Conservation (phyloP, 2,888 invertebrate species). For the Dendrolimus houi region DNA sequence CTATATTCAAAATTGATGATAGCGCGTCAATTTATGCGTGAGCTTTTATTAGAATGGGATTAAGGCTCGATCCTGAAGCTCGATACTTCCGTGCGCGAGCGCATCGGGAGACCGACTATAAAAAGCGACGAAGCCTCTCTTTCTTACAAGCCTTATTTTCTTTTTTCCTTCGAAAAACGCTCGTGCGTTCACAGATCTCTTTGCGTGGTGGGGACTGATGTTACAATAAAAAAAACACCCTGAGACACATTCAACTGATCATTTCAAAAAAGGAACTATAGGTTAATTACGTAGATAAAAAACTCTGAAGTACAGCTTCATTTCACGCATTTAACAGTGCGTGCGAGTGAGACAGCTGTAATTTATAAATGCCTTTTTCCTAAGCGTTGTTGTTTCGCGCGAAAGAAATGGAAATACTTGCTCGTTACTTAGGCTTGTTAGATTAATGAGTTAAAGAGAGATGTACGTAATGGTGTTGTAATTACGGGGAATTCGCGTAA, state of each 20-base stretch:
- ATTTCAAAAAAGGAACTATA: conserved; percentile 42
- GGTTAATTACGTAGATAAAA: conserved; percentile 39
- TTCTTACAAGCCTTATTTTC: conserved; percentile 65
- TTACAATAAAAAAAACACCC: conserved; percentile 45
- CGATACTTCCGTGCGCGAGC: conserved; percentile 71
- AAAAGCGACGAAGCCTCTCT: conserved; percentile 70
- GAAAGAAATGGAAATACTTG: conserved; percentile 62
- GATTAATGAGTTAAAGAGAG: conserved; percentile 69
- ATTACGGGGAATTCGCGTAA: conserved; percentile 64
- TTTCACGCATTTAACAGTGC: conserved; percentile 30
- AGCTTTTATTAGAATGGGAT: conserved; percentile 73
- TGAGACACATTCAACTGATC: conserved; percentile 44
- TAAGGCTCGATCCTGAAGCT: conserved; percentile 68
- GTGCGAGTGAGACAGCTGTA: conserved; percentile 36
- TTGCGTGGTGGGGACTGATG: conserved; percentile 43
- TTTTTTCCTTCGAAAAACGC: conserved; percentile 44
- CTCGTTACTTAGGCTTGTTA: conserved; percentile 39
- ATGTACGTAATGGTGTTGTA: conserved; percentile 57
- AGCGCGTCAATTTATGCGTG: conserved; percentile 67
- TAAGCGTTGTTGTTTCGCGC: conserved; percentile 37
- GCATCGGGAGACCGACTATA: conserved; percentile 71
- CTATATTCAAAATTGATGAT: conserved; percentile 49
- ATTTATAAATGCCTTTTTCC: conserved; percentile 22
- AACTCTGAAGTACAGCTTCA: conserved; percentile 38
- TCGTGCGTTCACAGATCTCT: conserved; percentile 51